Base-by-base conservation (phyloP, 1,140 invertebrate genomes). In the Schlechtendalia chinensis region DNA sequence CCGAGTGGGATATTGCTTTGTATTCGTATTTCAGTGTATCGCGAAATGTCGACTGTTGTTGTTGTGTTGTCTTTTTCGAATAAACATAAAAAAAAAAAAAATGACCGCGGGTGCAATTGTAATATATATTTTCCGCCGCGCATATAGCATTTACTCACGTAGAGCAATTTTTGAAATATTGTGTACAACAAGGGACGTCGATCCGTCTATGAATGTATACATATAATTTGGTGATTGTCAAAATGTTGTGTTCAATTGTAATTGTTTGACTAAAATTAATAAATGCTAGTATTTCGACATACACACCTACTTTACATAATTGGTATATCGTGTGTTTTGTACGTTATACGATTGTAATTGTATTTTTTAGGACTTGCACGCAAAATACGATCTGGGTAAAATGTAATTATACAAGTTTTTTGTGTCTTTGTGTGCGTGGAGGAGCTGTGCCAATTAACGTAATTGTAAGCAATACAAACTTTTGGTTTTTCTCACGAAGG, bases 241-340 rank as follows among this genome's bases (percentile, higher is more conserved):
- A 27, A 61, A 61, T 61, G 24, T 61, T 39, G 27, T 61, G 27
- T 61, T 61, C 32, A 39, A 27, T 61, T 61, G n/a, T n/a, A n/a
- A 61, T 61, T 61, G 29, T 32, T 32, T 69, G 19, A 69, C 45
- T 47, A 14, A 69, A 69, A 69, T 69, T 45, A 69, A n/a, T n/a
- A 69, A 47, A 69, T 47, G 3, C 39, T 17, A 69, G 1, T 69
- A 67, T 47, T 47, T 69, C 22, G 5, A n/a, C 22, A 69, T 4
- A n/a, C n/a, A n/a, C n/a, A n/a, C n/a, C n/a, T n/a, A 69, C n/a
- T 69, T 69, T 47, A 69, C n/a, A 67, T 67, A 67, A 67, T 47
- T 47, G n/a, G 39, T 69, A n/a, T n/a, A n/a, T n/a, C n/a, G n/a
- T n/a, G 39, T 32, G 12, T 69, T 24, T 69, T 24, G 65, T 47